Evolutionary conservation across 1,140 invertebrate genomes (phyloP).

Genomic region (Heliothis virescens): DNA sequence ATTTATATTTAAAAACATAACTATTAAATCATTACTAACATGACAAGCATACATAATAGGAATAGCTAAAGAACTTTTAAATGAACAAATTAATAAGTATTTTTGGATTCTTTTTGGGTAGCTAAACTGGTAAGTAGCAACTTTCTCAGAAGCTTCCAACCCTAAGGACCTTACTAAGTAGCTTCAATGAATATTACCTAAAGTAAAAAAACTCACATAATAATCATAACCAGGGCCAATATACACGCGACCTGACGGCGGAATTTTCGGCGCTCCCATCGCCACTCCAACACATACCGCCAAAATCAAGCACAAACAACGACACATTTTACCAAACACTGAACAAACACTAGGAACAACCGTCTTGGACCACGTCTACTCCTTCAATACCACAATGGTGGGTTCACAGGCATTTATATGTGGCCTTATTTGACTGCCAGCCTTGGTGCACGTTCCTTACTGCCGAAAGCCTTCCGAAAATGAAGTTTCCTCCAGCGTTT

Average conservation of each 20-base stretch:
- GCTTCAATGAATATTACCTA: neutral
- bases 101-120: too few relatives aligned
- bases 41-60: too few relatives aligned
- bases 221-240: slow-evolving; percentile 63
- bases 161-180: too few relatives aligned
- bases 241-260: neutral
- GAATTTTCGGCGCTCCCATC: slow-evolving; percentile 58
- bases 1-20: too few relatives aligned
- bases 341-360: slow-evolving; percentile 55
- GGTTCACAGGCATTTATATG: slow-evolving; percentile 80
- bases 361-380: slow-evolving; percentile 56
- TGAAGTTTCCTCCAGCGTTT: slow-evolving; percentile 71
- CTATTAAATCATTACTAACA: too few relatives aligned
- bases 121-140: too few relatives aligned
- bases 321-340: slow-evolving; percentile 62
- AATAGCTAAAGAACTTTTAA: too few relatives aligned
- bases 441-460: slow-evolving; percentile 66
- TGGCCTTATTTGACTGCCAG: slow-evolving; percentile 74
- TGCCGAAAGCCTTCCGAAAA: slow-evolving; percentile 67
- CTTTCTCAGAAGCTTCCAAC: too few relatives aligned
- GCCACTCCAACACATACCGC: slow-evolving; percentile 59
- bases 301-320: slow-evolving; percentile 66
- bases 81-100: too few relatives aligned
- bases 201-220: slow-evolving; percentile 68
- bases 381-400: slow-evolving; percentile 75